Conservation (phyloP, 2,888 invertebrate species). For the Pseudolycoriella hygida region DNA sequence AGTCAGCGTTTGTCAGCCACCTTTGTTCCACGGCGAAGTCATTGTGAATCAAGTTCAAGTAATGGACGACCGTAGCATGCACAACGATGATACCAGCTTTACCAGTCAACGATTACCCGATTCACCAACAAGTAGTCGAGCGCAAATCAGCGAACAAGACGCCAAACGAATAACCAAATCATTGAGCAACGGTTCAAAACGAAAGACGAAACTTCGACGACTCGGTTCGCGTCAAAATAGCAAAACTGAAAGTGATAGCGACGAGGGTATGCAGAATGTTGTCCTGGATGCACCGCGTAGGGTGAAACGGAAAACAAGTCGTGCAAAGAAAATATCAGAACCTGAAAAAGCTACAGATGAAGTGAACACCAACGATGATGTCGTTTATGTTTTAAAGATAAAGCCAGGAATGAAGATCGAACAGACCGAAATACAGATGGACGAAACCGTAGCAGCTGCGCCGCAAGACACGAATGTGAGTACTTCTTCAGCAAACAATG, state of each 20-base stretch:
- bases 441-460: not conserved
- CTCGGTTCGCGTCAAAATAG: slow-evolving; percentile 28
- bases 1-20: slow-evolving; percentile 9
- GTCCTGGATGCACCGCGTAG: slow-evolving; percentile 24
- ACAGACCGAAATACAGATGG: slow-evolving; percentile 11
- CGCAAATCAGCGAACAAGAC: not conserved
- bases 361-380: slow-evolving; percentile 24
- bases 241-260: slow-evolving; percentile 29
- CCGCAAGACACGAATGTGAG: slow-evolving; percentile 10
- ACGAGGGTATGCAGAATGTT: slow-evolving; percentile 20
- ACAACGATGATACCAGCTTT: slow-evolving; percentile 4
- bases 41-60: slow-evolving; percentile 9
- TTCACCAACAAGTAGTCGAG: not conserved
- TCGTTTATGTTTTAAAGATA: slow-evolving; percentile 25
- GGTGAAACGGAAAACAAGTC: slow-evolving; percentile 25
- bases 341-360: slow-evolving; percentile 16
- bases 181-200: slow-evolving; percentile 15
- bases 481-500: slow-evolving; percentile 29
- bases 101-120: not conserved
- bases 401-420: slow-evolving; percentile 23
- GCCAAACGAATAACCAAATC: slow-evolving; percentile 12
- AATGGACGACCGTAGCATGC: not conserved
- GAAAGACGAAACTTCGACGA: slow-evolving; percentile 24
- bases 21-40: slow-evolving; percentile 10
- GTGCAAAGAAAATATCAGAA: slow-evolving; percentile 13